phyloP scores from a whole-genome alignment of 1,140 invertebrate genomes.

The Meloidogyne hapla region DNA sequence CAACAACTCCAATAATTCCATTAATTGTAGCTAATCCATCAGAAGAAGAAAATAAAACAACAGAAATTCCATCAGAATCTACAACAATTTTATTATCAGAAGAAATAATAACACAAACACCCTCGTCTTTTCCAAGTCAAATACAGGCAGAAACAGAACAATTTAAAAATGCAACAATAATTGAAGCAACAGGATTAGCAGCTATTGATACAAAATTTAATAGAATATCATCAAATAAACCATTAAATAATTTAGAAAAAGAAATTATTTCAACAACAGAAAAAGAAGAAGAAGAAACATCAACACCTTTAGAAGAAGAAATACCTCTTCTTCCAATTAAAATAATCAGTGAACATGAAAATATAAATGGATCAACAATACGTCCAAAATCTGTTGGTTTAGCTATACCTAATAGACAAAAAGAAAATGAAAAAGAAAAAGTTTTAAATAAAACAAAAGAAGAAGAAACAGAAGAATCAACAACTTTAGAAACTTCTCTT shows the following conservation, averaged over 20 bases:
- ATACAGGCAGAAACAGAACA: neutral
- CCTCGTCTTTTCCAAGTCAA: neutral
- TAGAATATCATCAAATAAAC: neutral
- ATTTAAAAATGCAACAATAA: constrained; percentile 4
- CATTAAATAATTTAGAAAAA: too few relatives aligned
- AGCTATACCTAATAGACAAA: constrained; percentile 14
- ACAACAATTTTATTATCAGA: neutral
- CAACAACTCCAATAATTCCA: neutral
- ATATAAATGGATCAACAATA: neutral
- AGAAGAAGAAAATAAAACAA: neutral
- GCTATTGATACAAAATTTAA: constrained; percentile 6
- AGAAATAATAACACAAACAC: neutral
- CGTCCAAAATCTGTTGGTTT: constrained; percentile 16
- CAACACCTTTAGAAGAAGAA: neutral
- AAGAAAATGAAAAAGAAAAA: neutral
- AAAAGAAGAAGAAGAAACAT: neutral
- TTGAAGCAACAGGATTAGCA: neutral
- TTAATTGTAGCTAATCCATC: neutral
- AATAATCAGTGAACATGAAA: constrained; percentile 11
- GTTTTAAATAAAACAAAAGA: neutral
- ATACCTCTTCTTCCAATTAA: constrained; percentile 19
- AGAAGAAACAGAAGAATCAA: neutral
- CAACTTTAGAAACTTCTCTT: neutral
- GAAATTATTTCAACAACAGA: neutral
- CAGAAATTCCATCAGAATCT: neutral